Evolutionary conservation across 2,888 invertebrate species (phyloP).

Genomic region (Myopa testacea): DNA sequence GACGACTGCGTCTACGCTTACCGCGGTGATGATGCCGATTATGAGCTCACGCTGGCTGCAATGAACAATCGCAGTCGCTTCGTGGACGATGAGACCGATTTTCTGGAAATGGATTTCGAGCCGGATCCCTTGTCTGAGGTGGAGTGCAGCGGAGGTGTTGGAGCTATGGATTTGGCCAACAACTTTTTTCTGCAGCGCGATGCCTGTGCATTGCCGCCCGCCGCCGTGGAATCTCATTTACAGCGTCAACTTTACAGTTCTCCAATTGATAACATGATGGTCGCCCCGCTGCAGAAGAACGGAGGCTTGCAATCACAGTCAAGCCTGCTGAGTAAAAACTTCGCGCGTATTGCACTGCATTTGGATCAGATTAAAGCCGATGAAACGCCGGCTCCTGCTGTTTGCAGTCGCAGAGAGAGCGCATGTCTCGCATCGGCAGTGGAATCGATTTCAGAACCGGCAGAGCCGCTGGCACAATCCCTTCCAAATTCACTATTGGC

Average conservation of each 20-base stretch:
- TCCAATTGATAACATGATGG: constrained; percentile 58
- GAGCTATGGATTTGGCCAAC: constrained; percentile 44
- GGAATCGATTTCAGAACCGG: constrained; percentile 18
- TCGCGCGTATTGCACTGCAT: constrained; percentile 62
- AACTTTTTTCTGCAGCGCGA: constrained; percentile 57
- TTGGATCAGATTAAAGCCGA: constrained; percentile 61
- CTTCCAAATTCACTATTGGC: constrained; percentile 57
- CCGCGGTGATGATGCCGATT: constrained; percentile 65
- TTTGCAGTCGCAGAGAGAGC: constrained; percentile 42
- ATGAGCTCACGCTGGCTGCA: constrained; percentile 56
- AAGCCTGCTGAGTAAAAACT: constrained; percentile 58
- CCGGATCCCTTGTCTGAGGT: constrained; percentile 67
- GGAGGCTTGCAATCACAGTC: constrained; percentile 49
- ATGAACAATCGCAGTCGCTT: constrained; percentile 45
- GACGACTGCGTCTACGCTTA: constrained; percentile 68
- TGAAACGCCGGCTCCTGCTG: constrained; percentile 31
- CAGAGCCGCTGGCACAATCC: constrained; percentile 53
- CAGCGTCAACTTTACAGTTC: constrained; percentile 62
- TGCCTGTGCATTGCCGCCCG: constrained; percentile 45
- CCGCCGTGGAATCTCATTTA: constrained; percentile 45
- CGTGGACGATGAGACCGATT: constrained; percentile 67
- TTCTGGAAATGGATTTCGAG: constrained; percentile 68
- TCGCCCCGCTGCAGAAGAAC: constrained; percentile 54
- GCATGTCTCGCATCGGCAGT: constrained; percentile 43
- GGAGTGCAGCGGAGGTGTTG: constrained; percentile 56